These are phyloP conservation scores for Eumeta japonica DNA, from an alignment of 1,140 invertebrate genomes.

Conservation along the genomic window DNA sequence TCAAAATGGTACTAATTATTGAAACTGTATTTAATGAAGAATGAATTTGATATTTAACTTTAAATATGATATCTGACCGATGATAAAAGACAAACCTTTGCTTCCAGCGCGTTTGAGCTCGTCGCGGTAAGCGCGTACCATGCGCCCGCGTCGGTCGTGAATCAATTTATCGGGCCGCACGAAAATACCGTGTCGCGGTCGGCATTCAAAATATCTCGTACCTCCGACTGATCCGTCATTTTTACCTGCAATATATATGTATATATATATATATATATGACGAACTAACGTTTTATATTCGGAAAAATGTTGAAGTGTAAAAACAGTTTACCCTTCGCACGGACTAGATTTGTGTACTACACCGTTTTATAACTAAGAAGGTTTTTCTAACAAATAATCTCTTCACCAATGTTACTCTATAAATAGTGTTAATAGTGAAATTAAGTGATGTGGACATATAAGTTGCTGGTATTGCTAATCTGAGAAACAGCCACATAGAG, in stretches of 20 bases:
- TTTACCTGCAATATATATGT: constrained; percentile 81
- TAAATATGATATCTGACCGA: too few species aligned
- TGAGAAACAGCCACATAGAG: too few species aligned
- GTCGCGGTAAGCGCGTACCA: constrained; percentile 67
- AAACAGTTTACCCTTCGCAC: neutral
- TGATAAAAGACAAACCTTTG: constrained; percentile 45
- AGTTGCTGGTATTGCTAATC: too few species aligned
- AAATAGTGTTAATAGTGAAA: too few species aligned
- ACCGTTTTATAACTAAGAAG: too few species aligned
- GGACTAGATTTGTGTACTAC: too few species aligned
- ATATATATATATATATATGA: neutral
- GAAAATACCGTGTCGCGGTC: constrained; percentile 87
- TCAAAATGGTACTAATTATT: too few species aligned
- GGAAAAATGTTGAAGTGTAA: neutral
- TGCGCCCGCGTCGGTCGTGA: constrained; percentile 75
- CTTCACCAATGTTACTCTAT: too few species aligned
- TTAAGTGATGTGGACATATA: too few species aligned
- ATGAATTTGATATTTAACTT: neutral
- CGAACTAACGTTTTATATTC: neutral
- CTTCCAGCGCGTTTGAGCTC: constrained; percentile 45
- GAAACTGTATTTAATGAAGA: too few species aligned
- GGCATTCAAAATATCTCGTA: constrained; percentile 85
- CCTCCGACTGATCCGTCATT: constrained; percentile 92
- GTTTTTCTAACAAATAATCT: too few species aligned
- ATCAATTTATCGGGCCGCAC: constrained; percentile 84